Evolutionary conservation across 2,113 vertebrate species (phyloP).

Genomic region (Channa argus): DNA sequence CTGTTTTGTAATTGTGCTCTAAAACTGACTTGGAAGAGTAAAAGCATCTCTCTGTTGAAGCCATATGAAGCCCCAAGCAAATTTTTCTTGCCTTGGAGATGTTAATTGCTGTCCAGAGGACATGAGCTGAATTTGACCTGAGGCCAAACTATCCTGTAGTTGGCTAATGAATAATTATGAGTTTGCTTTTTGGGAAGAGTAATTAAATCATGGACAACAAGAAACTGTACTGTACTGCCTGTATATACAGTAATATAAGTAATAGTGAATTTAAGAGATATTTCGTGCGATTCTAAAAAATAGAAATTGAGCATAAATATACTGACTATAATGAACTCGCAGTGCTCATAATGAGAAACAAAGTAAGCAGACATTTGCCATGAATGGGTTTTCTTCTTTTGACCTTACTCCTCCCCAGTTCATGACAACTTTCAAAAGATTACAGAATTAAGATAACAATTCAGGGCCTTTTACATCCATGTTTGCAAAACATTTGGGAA

Average conservation of each 20-base stretch:
- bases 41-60: constrained; percentile 20
- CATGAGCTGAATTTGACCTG: constrained; percentile 55
- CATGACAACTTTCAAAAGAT: too few relatives aligned
- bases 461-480: too few relatives aligned
- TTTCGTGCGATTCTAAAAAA: not conserved
- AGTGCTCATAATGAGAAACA: constrained; percentile 9
- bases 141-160: constrained; percentile 38
- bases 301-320: too few relatives aligned
- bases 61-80: constrained; percentile 13
- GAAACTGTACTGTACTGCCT: not conserved
- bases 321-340: constrained; percentile 30
- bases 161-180: constrained; percentile 55
- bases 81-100: constrained; percentile 31
- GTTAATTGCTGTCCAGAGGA: constrained; percentile 57
- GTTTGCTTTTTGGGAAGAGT: constrained; percentile 11
- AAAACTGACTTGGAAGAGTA: constrained; percentile 50
- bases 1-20: constrained; percentile 55
- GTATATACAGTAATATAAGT: not conserved
- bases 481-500: too few relatives aligned
- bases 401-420: not conserved
- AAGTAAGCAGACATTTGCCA: constrained; percentile 18
- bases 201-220: constrained; percentile 27
- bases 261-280: not conserved
- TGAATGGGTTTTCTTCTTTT: constrained; percentile 15
- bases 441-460: too few relatives aligned